Base-by-base conservation (phyloP, 2,888 invertebrate species). In the Chaitophorus viminalis region DNA sequence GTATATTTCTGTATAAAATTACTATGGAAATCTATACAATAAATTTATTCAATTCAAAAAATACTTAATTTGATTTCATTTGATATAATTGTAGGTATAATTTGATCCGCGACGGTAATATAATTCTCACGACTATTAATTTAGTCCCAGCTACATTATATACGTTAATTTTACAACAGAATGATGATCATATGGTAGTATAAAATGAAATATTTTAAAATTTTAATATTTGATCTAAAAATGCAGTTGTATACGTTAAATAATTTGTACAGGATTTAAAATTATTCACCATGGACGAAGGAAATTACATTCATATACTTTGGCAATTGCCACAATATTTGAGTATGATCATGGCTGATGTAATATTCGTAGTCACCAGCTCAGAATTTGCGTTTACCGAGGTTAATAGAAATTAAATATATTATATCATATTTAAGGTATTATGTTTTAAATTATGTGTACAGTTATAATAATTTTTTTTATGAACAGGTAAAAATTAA, bases 301-400 rank as follows among this genome's bases (percentile, higher is more conserved):
- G 95, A 0, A 97, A 96, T 91, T 93, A 94, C 1, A 91, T 98
- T 2, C 95, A 96, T 90, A 96, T 98, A 91, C 91, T 97, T 5
- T 96, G 95, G 95, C 94, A 98, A 90, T 91, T 99, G 31, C 99
- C 99, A 0, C 99, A 99, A 91, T 98, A 98, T 91, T 92, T 98
- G 79, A 93, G 98, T 29, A 95, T 99, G 90, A 98, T 99, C 0
- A 94, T 95, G 90, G 99, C 95, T 0, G 99, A 99, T 92, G 96
- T 99, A 72, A 96, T 99, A 95, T 98, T 98, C 92, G 97, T 98
- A 0, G 95, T 99, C 46, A 98, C 99, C 0, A 99, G 99, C 0
- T 92, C 99, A 36, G 96, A 98, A 91, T 99, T 99, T 92, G 96
- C 98, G 0, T 99, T 98, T 92, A 96, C 98, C 0, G 97, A 94